These are phyloP conservation scores for Rhinolophus ferrumequinum DNA, from an alignment of 2,113 vertebrate species.

Conservation along the genomic window DNA sequence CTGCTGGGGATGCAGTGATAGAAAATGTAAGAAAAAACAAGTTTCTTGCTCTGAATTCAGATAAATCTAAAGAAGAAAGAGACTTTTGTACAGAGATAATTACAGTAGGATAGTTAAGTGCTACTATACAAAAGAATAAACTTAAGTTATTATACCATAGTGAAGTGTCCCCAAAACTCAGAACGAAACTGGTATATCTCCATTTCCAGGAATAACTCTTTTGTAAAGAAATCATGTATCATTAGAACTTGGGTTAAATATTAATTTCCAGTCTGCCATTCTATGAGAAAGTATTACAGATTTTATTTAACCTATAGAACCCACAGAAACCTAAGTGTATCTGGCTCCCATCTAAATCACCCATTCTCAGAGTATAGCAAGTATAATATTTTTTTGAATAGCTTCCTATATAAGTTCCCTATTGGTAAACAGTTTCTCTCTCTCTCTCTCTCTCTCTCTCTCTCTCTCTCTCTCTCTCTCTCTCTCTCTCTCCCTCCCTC, in stretches of 20 bases:
- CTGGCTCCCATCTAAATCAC: neutral
- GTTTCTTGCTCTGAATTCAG: neutral
- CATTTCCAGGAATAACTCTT: conserved; percentile 1
- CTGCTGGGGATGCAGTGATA: neutral
- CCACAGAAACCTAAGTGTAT: neutral
- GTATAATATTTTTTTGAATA: neutral
- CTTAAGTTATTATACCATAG: neutral
- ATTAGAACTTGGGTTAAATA: conserved; percentile 26
- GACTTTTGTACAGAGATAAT: neutral
- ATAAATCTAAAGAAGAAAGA: neutral
- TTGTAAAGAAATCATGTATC: neutral
- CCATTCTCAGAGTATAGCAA: neutral
- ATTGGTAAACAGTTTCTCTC: neutral
- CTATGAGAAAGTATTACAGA: neutral
- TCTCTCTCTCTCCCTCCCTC: neutral
- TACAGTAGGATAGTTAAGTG: neutral
- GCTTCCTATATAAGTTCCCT: neutral
- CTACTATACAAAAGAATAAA: neutral
- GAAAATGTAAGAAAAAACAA: neutral
- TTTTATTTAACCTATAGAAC: neutral
- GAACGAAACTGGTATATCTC: neutral
- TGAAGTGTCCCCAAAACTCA: neutral
- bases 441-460: neutral
- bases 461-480: neutral
- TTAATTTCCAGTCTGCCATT: conserved; percentile 21